Base-by-base conservation (phyloP, 2,888 invertebrate genomes). In the Vandiemenella viatica region DNA sequence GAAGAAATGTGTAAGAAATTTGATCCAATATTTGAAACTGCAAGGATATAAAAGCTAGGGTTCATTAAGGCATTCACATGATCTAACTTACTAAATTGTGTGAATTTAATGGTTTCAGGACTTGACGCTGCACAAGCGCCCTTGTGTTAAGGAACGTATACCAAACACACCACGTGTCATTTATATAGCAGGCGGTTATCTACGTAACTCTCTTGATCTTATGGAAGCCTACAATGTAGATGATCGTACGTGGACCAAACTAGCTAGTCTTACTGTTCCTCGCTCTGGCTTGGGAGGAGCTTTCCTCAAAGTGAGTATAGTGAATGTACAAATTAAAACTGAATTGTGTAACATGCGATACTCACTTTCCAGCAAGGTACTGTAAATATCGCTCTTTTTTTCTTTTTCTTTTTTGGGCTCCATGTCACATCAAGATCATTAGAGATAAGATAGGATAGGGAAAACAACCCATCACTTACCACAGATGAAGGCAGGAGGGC, bases 141-240 rank as follows among this genome's bases (percentile, higher is more conserved):
- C 86, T 0, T 76, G 81, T 21, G 88, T 89, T 4, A 86, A 86
- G 59, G 87, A 90, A 61, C 70, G 92, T 51, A 81, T 83, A 43
- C 92, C 92, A 16, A 87, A 87, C 65, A 85, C 89, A 22, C 89
- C 90, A 0, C 76, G 89, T 49, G 83, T 92, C 55, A 88, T 93
- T 55, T 92, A 90, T 67, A 81, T 91, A 38, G 90, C 88, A 10
- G 93, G 93, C 13, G 93, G 93, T 0, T 93, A 91, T 67, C 77
- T 80, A 56, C 72, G 83, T 51, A 84, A 90, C 62, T 91, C 91
- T 0, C 70, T 93, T 52, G 89, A 88, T 63, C 77, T 84, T 53
- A 71, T 93, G 60, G 92, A 93, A 64, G 88, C 88, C 1, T 92
- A 82, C 64, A 90, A 90, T 65, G 79, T 87, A 13, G 85, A 87